Conservation (phyloP, 1,140 invertebrate species). For the Zaprionus lachaisei region DNA sequence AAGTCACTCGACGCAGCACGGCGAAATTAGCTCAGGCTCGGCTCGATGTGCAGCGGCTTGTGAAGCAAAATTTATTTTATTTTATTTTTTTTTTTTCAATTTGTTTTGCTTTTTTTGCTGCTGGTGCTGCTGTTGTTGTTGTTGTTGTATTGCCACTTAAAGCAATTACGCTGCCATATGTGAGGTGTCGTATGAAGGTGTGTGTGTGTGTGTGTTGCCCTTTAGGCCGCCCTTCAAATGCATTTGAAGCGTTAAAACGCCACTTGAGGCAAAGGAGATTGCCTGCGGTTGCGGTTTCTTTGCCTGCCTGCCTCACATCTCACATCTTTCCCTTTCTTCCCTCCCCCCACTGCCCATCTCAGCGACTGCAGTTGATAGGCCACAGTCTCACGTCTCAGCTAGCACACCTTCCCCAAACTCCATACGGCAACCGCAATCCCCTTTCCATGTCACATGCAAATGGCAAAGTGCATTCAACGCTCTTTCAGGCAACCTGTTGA, state of each 20-base stretch:
- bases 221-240: slow-evolving; percentile 56
- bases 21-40: slow-evolving; percentile 54
- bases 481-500: neutral
- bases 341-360: neutral
- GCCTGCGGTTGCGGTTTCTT: slow-evolving; percentile 20
- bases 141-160: slow-evolving; percentile 26
- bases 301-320: neutral
- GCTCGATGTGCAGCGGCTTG: slow-evolving; percentile 55
- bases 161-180: slow-evolving; percentile 38
- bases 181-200: neutral
- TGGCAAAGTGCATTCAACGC: neutral
- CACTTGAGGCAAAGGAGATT: slow-evolving; percentile 44
- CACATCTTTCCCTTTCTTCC: neutral
- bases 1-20: slow-evolving; percentile 64
- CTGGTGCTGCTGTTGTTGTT: slow-evolving; percentile 39
- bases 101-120: slow-evolving; percentile 9
- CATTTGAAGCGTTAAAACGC: slow-evolving; percentile 80
- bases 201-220: slow-evolving; percentile 44
- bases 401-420: neutral
- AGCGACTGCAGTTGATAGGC: neutral
- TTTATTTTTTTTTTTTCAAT: slow-evolving; percentile 20
- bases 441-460: neutral
- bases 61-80: slow-evolving; percentile 23
- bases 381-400: neutral
- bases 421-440: neutral